Base-by-base conservation (phyloP, 2,888 invertebrate genomes). In the Eristalinus aeneus region DNA sequence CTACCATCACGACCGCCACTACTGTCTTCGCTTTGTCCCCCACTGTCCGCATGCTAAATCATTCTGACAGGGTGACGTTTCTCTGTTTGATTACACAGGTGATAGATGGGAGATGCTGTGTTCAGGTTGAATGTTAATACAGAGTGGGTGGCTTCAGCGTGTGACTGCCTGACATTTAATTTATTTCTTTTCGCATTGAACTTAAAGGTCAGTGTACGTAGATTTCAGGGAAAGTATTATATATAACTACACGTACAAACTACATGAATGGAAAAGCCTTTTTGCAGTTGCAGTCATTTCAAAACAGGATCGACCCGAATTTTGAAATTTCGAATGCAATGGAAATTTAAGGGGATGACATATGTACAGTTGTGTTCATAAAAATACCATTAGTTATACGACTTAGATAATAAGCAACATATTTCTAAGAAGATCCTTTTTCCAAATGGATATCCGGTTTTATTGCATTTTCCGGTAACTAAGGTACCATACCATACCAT, bases 51-150 rank as follows among this genome's bases (percentile, higher is more conserved):
- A 76, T 84, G 84, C 79, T 84, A 84, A 79, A 84, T 84, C 84
- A 84, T 79, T 84, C 69, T 84, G 75, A 79, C 84, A 75, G 79
- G 75, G 60, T 84, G 84, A 76, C 84, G 74, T 79, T 75, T 60
- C 83, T 84, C 75, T 75, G 71, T 84, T 71, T 84, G 84, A 84
- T 75, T 84, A 79, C 79, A 84, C 71, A 67, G 75, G 74, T 79
- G 79, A 84, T 84, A 75, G 84, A 84, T 84, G 75, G 67, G 74
- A 76, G 46, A 46, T 78, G 78, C 78, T 83, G 77, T 23, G 64
- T 69, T 83, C 31, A 69, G 73, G 73, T 73, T 69, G 73, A 63
- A 78, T 69, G 46, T 64, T 46, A 69, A 68, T 72, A 54, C 63
- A 20, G 34, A 39, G 64, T 20, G 22, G 58, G 64, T 12, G 58